Conservation (phyloP, 1,140 invertebrate genomes). For the Theocolax elegans region DNA sequence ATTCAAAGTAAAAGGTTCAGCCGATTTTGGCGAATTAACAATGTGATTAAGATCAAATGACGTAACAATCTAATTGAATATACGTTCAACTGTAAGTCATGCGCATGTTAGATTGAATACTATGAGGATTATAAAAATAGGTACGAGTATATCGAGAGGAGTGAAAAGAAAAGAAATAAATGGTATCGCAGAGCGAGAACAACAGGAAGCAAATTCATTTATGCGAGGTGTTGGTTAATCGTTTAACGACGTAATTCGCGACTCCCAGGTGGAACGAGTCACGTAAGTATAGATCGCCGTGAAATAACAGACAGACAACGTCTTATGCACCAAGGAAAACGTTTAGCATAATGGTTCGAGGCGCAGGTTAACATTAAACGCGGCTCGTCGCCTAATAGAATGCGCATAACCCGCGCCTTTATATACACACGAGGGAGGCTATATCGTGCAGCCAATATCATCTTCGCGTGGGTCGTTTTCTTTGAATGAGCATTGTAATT, state of each 20-base stretch:
- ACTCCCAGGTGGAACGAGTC: background rate
- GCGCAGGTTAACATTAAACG: conserved; percentile 27
- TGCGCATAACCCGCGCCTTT: background rate
- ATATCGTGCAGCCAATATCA: background rate
- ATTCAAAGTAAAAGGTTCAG: too few species aligned
- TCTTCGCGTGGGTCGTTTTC: conserved; percentile 12
- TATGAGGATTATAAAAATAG: too few species aligned
- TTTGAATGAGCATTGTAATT: conserved; percentile 23
- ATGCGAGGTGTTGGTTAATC: background rate
- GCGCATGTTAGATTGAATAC: too few species aligned
- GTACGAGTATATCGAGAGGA: too few species aligned
- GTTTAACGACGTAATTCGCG: conserved; percentile 25
- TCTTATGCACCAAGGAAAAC: background rate
- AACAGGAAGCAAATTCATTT: background rate
- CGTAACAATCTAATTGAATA: too few species aligned
- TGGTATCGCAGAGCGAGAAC: too few species aligned
- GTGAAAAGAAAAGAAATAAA: too few species aligned
- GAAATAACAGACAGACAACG: background rate
- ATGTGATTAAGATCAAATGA: too few species aligned
- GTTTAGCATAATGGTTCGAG: conserved; percentile 21
- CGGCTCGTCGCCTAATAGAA: conserved; percentile 8
- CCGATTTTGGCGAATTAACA: too few species aligned
- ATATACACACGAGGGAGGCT: background rate
- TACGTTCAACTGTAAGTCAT: too few species aligned
- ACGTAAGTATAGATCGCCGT: conserved; percentile 27